Base-by-base conservation (phyloP, 1,140 invertebrate species). In the Drosophila tropicalis region DNA sequence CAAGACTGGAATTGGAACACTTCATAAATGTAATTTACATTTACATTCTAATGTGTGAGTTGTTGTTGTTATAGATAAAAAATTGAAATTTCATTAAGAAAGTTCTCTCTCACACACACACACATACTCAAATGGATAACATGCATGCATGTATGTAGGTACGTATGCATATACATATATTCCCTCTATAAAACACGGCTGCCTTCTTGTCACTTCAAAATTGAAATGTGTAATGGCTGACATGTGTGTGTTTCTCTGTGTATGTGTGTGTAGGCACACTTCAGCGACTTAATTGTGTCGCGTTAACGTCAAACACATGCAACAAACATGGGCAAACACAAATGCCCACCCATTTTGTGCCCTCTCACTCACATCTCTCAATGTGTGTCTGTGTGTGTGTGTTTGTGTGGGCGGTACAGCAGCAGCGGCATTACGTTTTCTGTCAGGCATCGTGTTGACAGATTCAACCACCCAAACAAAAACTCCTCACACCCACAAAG, bases 81-180 rank as follows among this genome's bases (percentile, higher is more conserved):
- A 86, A 86, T 86, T 86, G 83, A 86, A 86, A 87, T 86, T 87
- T 87, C 79, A 86, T 86, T 86, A 86, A 87, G 83, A 86, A 86
- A 87, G 67, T 87, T 86, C 72, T 86, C 34, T 66, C 39, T 58
- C 40, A 1, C 44, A 22, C 17, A 51, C 13, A 9, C 17, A 51
- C 10, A 39, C 34, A 36, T 9, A 36, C 34, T 36, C 34, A 2
- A 9, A 62, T 60, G 29, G 9, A 36, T 17, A 17, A 34, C 32
- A 57, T 62, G 32, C 44, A 67, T 34, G 36, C 39, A 55, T 63
- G 47, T 60, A 66, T 47, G 29, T 55, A 40, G n/a, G n/a, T n/a
- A n/a, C n/a, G n/a, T n/a, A n/a, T 51, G 57, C 55, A 25, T 47
- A 34, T 4, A 25, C 3, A 3, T 29, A 29, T 29, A 29, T 29